A percentile compares a stretch with the other conserved stretches of the same genome.
Conservation (phyloP, 2,797 vertebrate species). For the Sternotherus odoratus region DNA sequence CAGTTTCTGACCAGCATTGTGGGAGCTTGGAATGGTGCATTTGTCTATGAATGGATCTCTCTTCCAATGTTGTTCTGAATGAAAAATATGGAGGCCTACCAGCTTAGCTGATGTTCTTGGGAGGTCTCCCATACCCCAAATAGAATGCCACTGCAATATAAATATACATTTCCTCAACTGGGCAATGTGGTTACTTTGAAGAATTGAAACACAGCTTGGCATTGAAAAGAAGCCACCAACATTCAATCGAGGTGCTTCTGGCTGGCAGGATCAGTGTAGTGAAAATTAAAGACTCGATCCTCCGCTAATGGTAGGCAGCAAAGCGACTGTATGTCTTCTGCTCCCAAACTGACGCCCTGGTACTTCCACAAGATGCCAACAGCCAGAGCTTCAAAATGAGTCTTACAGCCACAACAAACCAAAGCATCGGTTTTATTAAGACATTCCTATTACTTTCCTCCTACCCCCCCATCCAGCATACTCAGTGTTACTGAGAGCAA, state of each 20-base stretch:
- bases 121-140: slow-evolving; percentile 12
- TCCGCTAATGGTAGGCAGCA: slow-evolving; percentile 61
- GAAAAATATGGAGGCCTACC: neutral
- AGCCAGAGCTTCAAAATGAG: slow-evolving; percentile 49
- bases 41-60: neutral
- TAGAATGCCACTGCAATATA: slow-evolving; percentile 35
- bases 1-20: neutral
- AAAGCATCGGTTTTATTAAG: slow-evolving; percentile 38
- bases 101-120: neutral
- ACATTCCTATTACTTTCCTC: slow-evolving; percentile 41
- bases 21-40: neutral
- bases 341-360: slow-evolving; percentile 56
- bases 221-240: slow-evolving; percentile 68
- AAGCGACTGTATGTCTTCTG: slow-evolving; percentile 54
- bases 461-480: slow-evolving; percentile 41
- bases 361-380: slow-evolving; percentile 32
- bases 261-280: slow-evolving; percentile 64
- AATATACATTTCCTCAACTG: slow-evolving; percentile 49
- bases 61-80: neutral
- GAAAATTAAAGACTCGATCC: slow-evolving; percentile 70
- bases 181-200: slow-evolving; percentile 63
- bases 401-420: slow-evolving; percentile 55
- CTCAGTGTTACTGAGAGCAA: neutral
- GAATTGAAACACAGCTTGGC: slow-evolving; percentile 72
- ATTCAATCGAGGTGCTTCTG: slow-evolving; percentile 71